Evolutionary conservation across 2,888 invertebrate genomes (phyloP).

Genomic region (Synanthedon formicaeformis): DNA sequence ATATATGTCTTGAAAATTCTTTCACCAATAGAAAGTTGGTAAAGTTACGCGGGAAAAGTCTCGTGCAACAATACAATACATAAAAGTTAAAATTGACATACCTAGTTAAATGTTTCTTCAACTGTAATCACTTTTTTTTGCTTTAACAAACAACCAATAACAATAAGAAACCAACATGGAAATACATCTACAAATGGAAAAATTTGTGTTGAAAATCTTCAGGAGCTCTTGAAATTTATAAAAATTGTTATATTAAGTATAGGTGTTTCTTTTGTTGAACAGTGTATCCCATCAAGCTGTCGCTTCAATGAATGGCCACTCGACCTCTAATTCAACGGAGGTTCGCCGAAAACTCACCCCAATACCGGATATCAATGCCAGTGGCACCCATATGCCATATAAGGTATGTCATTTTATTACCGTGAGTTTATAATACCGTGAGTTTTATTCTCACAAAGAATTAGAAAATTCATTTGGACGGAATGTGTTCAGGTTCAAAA

Average conservation of each 20-base stretch:
- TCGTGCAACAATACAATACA: too few species aligned
- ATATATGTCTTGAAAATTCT: too few species aligned
- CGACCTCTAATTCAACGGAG: slow-evolving; percentile 56
- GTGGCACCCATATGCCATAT: slow-evolving; percentile 78
- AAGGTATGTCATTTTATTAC: slow-evolving; percentile 49
- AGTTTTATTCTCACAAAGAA: not conserved
- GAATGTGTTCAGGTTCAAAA: slow-evolving; percentile 74
- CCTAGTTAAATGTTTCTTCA: too few species aligned
- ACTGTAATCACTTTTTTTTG: too few species aligned
- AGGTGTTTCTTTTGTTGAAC: slow-evolving; percentile 13
- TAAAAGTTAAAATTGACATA: too few species aligned
- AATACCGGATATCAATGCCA: slow-evolving; percentile 77
- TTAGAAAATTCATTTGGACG: not conserved
- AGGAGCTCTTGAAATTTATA: too few species aligned
- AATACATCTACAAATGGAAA: too few species aligned
- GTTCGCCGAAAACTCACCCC: slow-evolving; percentile 74
- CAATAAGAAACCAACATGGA: too few species aligned
- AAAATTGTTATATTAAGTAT: not conserved
- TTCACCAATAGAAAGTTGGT: too few species aligned
- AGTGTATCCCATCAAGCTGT: slow-evolving; percentile 54
- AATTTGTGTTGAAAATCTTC: too few species aligned
- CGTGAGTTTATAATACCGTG: slow-evolving; percentile 4
- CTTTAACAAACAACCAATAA: too few species aligned
- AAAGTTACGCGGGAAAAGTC: too few species aligned
- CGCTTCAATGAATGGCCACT: slow-evolving; percentile 61